A percentile compares a stretch with the other conserved stretches of the same genome.
These are phyloP conservation scores for Cotesia typhae DNA, from an alignment of 1,140 invertebrate species.

Conservation along the genomic window DNA sequence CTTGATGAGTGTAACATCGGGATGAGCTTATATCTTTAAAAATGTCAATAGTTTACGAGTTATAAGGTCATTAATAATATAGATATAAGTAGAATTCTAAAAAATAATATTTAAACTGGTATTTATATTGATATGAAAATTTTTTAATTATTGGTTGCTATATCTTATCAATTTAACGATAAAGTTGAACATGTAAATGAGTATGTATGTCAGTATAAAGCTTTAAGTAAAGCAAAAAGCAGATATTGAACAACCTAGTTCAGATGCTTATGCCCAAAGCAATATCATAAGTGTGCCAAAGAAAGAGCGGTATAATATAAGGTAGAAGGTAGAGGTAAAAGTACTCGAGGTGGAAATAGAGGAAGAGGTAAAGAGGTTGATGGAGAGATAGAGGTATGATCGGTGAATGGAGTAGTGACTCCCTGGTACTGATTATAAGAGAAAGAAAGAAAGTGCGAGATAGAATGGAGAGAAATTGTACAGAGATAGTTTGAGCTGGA, in stretches of 20 bases:
- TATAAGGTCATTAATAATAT: no score
- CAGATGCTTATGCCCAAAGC: slow-evolving; percentile 26
- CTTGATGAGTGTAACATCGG: no score
- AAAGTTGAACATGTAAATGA: background rate
- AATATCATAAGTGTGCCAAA: slow-evolving; percentile 54
- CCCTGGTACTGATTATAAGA: slow-evolving; percentile 3
- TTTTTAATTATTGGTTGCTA: no score
- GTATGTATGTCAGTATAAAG: slow-evolving; percentile 10
- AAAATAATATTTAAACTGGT: no score
- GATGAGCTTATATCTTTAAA: no score
- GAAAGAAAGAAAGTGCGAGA: slow-evolving; percentile 18
- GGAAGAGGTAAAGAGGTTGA: background rate
- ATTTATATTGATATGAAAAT: no score
- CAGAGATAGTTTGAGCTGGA: slow-evolving; percentile 31
- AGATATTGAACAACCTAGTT: slow-evolving; percentile 41
- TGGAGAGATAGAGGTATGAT: background rate
- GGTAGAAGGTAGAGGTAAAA: no score
- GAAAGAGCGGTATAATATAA: slow-evolving; percentile 45
- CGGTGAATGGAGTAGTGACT: slow-evolving; percentile 2
- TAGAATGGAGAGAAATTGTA: slow-evolving; percentile 9
- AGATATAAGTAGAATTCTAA: no score
- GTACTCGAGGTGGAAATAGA: background rate
- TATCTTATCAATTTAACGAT: background rate
- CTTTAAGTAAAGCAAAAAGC: background rate
- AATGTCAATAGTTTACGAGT: no score